phyloP scores from a whole-genome alignment of 2,797 vertebrate species.

The Fistularia commersonii region DNA sequence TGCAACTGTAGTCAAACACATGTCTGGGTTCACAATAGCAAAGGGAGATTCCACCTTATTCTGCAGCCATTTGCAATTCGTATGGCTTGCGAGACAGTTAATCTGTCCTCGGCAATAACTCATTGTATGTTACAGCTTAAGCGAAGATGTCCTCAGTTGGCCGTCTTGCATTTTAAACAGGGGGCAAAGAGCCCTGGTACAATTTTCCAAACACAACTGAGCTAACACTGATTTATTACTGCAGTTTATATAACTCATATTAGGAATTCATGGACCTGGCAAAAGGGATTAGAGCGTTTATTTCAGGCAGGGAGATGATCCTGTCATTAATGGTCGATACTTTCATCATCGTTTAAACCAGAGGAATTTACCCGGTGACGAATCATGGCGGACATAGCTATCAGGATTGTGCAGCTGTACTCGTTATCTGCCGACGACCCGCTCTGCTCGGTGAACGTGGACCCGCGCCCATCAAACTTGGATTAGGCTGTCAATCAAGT shows the following conservation, averaged over 20 bases:
- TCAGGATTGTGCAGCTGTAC: conserved; percentile 99
- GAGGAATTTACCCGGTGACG: conserved; percentile 98
- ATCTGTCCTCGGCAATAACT: conserved; percentile 87
- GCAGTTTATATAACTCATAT: conserved; percentile 99
- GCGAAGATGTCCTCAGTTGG: conserved; percentile 85
- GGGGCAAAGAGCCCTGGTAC: conserved; percentile 83
- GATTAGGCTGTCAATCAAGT: conserved; percentile 99
- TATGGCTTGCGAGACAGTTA: conserved; percentile 81
- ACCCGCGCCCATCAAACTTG: conserved; percentile 95
- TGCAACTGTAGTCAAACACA: conserved; percentile 51
- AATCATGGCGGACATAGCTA: conserved; percentile 92
- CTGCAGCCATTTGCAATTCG: conserved; percentile 82
- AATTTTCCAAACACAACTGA: conserved; percentile 99
- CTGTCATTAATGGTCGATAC: conserved; percentile 99
- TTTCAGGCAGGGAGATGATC: conserved; percentile 99
- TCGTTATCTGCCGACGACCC: conserved; percentile 93
- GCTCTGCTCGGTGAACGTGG: conserved; percentile 88
- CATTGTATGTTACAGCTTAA: conserved; percentile 89
- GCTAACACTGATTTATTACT: conserved; percentile 99
- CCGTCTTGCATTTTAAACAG: conserved; percentile 93
- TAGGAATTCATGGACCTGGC: conserved; percentile 99
- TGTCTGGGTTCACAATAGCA: conserved; percentile 47
- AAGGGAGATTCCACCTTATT: conserved; percentile 56
- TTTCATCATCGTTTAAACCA: conserved; percentile 99
- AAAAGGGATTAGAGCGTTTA: conserved; percentile 99